Evolutionary conservation across 2,888 invertebrate species (phyloP), one percentile per base, ranked within the genome.

Genomic region (Cephus runcator): DNA sequence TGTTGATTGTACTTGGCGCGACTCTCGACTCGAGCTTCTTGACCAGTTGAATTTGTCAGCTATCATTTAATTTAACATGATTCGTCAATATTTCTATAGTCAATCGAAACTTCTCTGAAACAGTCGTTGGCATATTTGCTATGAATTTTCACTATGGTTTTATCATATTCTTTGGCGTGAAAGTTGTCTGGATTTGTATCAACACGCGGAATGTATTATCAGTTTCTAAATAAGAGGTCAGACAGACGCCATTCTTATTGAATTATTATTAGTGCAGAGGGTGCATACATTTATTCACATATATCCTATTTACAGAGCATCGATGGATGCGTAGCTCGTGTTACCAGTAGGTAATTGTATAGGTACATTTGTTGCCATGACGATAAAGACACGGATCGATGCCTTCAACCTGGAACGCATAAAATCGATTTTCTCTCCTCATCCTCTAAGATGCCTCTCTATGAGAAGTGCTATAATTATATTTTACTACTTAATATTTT

Each of bases 361-460:
- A 83, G 81, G 80, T 84, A 81, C 80, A 81, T 76, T 82, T 79
- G 85, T 87, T 85, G 81, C 85, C 84, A 87, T 86, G 86, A 80
- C 86, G 81, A 86, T 84, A 83, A 83, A 84, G 83, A 87, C 86
- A 83, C 83, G 80, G 82, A 84, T 87, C 85, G 85, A 86, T 86
- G 84, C 77, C 84, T 83, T 85, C 82, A 81, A 81, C 81, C 75
- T 76, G 76, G 73, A 40, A 81, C 81, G 82, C 80, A 83, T 82
- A 81, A 75, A 79, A 83, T 83, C 81, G 82, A 85, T 83, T 81
- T 81, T 81, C 77, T 77, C 77, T 76, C 79, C 15, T 71, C 71
- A 71, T 71, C 12, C 71, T 33, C 23, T 15, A 34, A 31, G 71
- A 71, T 71, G 12, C n/a, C 11, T 31, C 71, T 71, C 33, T 11